Evolutionary conservation across 1,140 invertebrate genomes (phyloP).

Genomic region (Coenobita brevimanus): DNA sequence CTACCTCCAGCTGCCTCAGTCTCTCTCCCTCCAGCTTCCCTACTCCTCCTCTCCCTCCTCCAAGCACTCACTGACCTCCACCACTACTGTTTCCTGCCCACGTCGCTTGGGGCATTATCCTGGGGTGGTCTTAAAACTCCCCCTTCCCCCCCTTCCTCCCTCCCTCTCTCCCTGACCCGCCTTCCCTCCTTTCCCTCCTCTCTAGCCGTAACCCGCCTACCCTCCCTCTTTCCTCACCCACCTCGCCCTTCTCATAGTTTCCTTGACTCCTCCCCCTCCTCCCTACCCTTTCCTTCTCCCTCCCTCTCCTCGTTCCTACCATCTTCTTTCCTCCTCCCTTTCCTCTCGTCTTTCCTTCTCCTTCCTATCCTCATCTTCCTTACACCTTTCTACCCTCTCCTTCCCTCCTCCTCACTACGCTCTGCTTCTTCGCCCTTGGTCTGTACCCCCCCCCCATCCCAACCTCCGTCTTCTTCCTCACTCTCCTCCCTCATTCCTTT

Average conservation of each 20-base stretch:
- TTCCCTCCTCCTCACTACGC: conserved; percentile 4
- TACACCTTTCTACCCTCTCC: not conserved
- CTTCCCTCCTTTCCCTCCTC: not conserved
- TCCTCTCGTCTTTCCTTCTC: not conserved
- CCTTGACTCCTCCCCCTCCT: not conserved
- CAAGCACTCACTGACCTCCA: conserved; percentile 32
- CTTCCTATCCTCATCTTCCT: not conserved
- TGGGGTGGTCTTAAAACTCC: conserved; percentile 12
- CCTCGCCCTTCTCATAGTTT: conserved; percentile 8
- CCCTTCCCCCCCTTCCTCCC: conserved; percentile 4
- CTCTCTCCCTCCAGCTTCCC: not conserved
- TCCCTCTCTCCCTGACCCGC: not conserved
- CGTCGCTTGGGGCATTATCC: conserved; percentile 32
- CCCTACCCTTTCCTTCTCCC: not conserved
- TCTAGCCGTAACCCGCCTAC: not conserved
- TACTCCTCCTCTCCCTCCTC: conserved; percentile 16
- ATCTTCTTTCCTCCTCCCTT: conserved; percentile 4
- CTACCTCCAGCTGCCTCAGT: not conserved
- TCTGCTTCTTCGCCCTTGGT: not conserved
- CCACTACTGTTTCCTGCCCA: conserved; percentile 41
- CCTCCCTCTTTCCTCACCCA: not conserved
- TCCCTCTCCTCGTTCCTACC: not conserved
- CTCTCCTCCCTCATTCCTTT: too few species aligned
- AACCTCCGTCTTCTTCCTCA: too few species aligned
- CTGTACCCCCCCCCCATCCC: not conserved